Base-by-base conservation (phyloP, 2,113 vertebrate species). In the Heteronetta atricapilla region DNA sequence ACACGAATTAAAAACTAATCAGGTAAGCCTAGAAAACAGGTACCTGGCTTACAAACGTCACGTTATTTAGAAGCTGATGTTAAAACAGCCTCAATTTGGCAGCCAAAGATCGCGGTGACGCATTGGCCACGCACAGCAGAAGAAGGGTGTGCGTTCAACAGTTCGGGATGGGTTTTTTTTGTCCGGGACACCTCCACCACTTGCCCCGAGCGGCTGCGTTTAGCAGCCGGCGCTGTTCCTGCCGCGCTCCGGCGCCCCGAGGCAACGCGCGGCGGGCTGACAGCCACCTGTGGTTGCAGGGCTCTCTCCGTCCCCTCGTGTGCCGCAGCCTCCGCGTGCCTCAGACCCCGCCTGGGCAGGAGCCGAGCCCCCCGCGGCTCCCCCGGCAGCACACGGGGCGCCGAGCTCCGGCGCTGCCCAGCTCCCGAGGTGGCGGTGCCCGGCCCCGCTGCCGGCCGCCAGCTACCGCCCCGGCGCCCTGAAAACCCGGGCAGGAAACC, bases 211-310 rank as follows among this genome's bases (percentile, higher is more conserved):
- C 5, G 16, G 7, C 55, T 40, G 40, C 59, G 11, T 4, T 9
- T 22, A 58, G 70, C 60, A 68, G 44, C 22, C 10, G 1, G 33
- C 3, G 4, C 4, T 80, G 77, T 69, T 53, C n/a, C 44, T 16
- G 67, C 4, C 12, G 12, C 15, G 23, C 3, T 48, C 18, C 34
- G 29, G 9, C 0, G 2, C 69, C 31, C 33, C 67, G 40, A 25
- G 2, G 19, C 8, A 59, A 53, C 0, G 1, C 1, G 19, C 11
- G 31, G 10, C 0, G 28, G 2, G 8, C 25, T 48, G 3, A 8
- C 52, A 7, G 6, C 8, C 44, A 19, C 44, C 44, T 9, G 44
- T 9, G 44, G 44, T 18, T 4, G 8, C 15, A 19, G 44, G 7
- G 44, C 52, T 15, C 18, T 8, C 6, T 9, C 10, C 11, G 4